Evolutionary conservation across 2,113 vertebrate species (phyloP), one percentile per base, ranked within the genome.

Genomic region (Chrysemys picta): DNA sequence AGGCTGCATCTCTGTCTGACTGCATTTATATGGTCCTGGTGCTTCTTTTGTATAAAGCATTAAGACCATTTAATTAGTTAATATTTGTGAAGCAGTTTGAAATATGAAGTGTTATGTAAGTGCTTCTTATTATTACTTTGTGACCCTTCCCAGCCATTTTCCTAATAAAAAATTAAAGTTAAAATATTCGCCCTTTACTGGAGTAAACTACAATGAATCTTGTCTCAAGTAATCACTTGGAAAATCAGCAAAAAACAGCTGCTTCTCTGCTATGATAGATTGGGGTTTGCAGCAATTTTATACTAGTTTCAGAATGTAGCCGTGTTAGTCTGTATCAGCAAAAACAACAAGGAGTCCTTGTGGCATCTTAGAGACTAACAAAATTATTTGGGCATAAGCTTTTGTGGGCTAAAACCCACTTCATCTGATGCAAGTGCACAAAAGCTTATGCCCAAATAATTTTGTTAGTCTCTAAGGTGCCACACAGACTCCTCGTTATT

Each of bases 51-150:
- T 80, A 95, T 96, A 94, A 94, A 94, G 95, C 93, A 94, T 94
- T 89, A 87, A 1, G 94, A 96, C 94, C 97, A 80, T 88, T 96
- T 97, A 97, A 97, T 97, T 95, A 95, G 93, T 93, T 97, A 96
- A 76, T 89, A 89, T 92, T 96, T 94, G 82, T 92, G 89, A 93
- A 95, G 85, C 89, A 79, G 57, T 97, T 93, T 85, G 92, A 96
- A 96, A 95, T 95, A 92, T 93, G 94, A 95, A 95, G 82, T 86
- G 65, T 94, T 96, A 92, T 16, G 0, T 93, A 93, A 97, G 82
- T 94, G 82, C 79, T 97, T 89, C 90, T 95, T 89, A 85, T 94
- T 96, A 96, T 85, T 96, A 93, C 59, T 95, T 90, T 94, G 82
- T 93, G 92, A 94, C 84, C 96, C 79, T 93, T 95, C 80, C 47